Evolutionary conservation across 2,888 invertebrate species (phyloP), one percentile per base, ranked within the genome.

Genomic region (Ligdia adustata): DNA sequence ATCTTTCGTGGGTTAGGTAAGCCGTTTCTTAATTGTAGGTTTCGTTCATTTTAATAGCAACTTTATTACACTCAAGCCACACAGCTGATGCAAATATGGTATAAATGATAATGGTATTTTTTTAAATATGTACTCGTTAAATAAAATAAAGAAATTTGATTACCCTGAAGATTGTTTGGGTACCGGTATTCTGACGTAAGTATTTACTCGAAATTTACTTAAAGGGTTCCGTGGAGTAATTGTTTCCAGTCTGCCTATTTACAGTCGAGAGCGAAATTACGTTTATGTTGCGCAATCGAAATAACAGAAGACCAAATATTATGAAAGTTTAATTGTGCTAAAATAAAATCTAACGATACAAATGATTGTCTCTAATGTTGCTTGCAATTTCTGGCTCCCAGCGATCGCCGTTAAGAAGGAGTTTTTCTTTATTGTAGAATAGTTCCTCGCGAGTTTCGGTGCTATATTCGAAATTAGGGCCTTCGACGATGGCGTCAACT

Each of bases 321-420:
- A 38, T 44, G 31, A 38, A 48, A 44, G 6, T 4, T 16, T 16
- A 16, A 16, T 16, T 16, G 16, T 16, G 16, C 16, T 16, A 5
- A 16, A 16, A 5, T 16, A 40, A 26, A 46, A 40, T 38, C 46
- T 66, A 87, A 37, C 79, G 82, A 62, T 88, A 89, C 27, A 87
- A 69, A 68, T 84, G 83, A 56, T 77, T 86, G 44, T 87, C 88
- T 51, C 74, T 75, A 57, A 99, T 93, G 83, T 99, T 99, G 38
- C 96, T 95, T 3, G 97, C 97, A 59, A 99, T 97, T 90, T 99
- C 99, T 0, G 97, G 95, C 81, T 99, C 99, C 99, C 99, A 99
- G 71, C 96, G 97, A 78, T 99, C 99, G 13, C 99, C 99, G 78
- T 99, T 99, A 64, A 92, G 93, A 44, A 99, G 91, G 32, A 99